Base-by-base conservation (phyloP, 2,888 invertebrate genomes). In the Rhorus exstirpatorius region DNA sequence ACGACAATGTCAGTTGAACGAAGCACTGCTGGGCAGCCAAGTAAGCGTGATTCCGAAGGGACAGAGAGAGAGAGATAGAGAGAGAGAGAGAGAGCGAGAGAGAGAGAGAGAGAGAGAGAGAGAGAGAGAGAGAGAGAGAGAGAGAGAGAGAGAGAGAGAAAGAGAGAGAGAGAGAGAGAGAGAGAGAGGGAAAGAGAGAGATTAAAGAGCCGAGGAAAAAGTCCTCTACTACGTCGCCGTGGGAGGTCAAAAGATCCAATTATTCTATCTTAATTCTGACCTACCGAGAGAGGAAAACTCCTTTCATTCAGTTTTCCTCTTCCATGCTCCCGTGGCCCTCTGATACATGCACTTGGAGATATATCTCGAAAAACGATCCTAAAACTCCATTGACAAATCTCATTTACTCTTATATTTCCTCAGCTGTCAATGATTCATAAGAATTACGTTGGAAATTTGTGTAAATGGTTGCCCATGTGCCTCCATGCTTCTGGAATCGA, bases 11-110 rank as follows among this genome's bases (percentile, higher is more conserved):
- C 70, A 70, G 72, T 72, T 72, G 31, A 67, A 44, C 63, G 49
- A 38, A 41, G 14, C 71, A 53, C 71, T 49, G 51, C 72, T 68
- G 61, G 61, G 55, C 58, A 72, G 61, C 74, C 78, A 81, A 81
- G 81, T 74, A 81, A 81, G 67, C 81, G 81, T 78, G 78, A 81
- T 81, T 81, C 81, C 81, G 72, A n/a, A n/a, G n/a, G n/a, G n/a
- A n/a, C n/a, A n/a, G n/a, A n/a, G n/a, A n/a, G n/a, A n/a, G n/a
- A n/a, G n/a, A n/a, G n/a, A n/a, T n/a, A n/a, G n/a, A n/a, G n/a
- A n/a, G n/a, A n/a, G n/a, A n/a, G n/a, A n/a, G n/a, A n/a, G n/a
- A n/a, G n/a, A n/a, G n/a, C n/a, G n/a, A n/a, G n/a, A n/a, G n/a
- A n/a, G n/a, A n/a, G n/a, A n/a, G n/a, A n/a, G n/a, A n/a, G n/a